phyloP scores from a whole-genome alignment of 2,888 invertebrate genomes.

The Geotrupes spiniger region DNA sequence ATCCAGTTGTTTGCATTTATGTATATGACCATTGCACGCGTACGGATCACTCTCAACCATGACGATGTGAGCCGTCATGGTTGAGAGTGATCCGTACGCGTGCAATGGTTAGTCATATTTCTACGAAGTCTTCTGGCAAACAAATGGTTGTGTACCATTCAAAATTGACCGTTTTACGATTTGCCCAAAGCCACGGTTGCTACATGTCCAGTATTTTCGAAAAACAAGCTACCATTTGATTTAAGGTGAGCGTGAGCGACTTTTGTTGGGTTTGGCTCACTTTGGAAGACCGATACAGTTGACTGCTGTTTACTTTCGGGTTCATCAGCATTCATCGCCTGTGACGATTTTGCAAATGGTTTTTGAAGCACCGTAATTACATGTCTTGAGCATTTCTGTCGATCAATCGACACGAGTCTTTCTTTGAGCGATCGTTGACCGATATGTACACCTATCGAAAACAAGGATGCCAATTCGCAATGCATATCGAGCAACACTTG shows the following conservation, averaged over 20 bases:
- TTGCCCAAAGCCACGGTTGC: conserved; percentile 28
- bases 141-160: conserved; percentile 34
- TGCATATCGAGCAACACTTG: too few relatives aligned
- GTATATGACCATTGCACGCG: conserved; percentile 14
- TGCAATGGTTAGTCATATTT: conserved; percentile 30
- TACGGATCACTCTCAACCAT: too few relatives aligned
- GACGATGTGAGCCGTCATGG: conserved; percentile 22
- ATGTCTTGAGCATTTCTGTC: conserved; percentile 31
- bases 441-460: conserved; percentile 25
- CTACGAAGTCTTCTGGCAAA: conserved; percentile 32
- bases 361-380: conserved; percentile 25
- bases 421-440: conserved; percentile 33
- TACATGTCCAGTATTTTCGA: conserved; percentile 30
- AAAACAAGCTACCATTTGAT: conserved; percentile 28
- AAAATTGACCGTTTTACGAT: conserved; percentile 31
- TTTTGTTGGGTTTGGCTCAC: conserved; percentile 19
- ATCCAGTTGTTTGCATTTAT: too few relatives aligned
- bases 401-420: conserved; percentile 33
- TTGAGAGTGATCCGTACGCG: conserved; percentile 23
- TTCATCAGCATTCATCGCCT: conserved; percentile 2
- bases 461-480: too few relatives aligned
- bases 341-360: not conserved
- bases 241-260: conserved; percentile 20
- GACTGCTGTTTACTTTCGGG: conserved; percentile 25
- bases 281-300: conserved; percentile 31